Conservation (phyloP, 53 echinoderm and acorn worm genomes). For the Luidia sarsii region DNA sequence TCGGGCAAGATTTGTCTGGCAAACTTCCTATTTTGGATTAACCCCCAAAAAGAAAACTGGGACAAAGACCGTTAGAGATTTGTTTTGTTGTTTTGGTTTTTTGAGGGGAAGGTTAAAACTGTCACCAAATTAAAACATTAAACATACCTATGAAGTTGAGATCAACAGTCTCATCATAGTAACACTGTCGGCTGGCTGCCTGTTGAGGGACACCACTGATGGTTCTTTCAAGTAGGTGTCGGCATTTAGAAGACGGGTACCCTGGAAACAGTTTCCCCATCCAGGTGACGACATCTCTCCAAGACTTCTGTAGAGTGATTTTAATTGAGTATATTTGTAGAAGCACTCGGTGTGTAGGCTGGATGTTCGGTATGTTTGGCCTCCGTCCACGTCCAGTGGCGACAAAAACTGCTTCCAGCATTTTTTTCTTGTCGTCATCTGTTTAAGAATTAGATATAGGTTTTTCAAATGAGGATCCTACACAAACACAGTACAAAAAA, state of each 20-base stretch:
- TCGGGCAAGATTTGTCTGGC: no score
- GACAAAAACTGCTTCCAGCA: slow-evolving; percentile 28
- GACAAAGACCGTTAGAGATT: no score
- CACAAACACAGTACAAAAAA: no score
- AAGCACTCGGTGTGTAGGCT: slow-evolving; percentile 21
- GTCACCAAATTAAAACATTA: no score
- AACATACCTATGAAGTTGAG: slow-evolving; percentile 40
- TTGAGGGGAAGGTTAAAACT: no score
- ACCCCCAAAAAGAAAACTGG: no score
- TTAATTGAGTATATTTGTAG: slow-evolving; percentile 34
- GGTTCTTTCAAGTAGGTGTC: slow-evolving; percentile 18
- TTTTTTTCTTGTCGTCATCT: slow-evolving; percentile 24
- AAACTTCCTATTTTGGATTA: no score
- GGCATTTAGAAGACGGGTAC: slow-evolving; percentile 19
- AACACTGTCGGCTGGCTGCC: slow-evolving; percentile 17
- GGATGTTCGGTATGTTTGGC: slow-evolving; percentile 19
- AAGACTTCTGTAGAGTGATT: slow-evolving; percentile 7
- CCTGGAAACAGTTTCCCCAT: slow-evolving; percentile 46
- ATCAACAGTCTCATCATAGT: slow-evolving; percentile 23
- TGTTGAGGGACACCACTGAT: slow-evolving; percentile 4
- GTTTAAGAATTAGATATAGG: slow-evolving; percentile 21
- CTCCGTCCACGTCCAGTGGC: slow-evolving; percentile 43
- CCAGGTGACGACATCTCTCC: slow-evolving; percentile 24
- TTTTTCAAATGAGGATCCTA: no score
- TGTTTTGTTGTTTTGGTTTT: no score